phyloP scores from a whole-genome alignment of 2,888 invertebrate species.

The Buathra laborator region DNA sequence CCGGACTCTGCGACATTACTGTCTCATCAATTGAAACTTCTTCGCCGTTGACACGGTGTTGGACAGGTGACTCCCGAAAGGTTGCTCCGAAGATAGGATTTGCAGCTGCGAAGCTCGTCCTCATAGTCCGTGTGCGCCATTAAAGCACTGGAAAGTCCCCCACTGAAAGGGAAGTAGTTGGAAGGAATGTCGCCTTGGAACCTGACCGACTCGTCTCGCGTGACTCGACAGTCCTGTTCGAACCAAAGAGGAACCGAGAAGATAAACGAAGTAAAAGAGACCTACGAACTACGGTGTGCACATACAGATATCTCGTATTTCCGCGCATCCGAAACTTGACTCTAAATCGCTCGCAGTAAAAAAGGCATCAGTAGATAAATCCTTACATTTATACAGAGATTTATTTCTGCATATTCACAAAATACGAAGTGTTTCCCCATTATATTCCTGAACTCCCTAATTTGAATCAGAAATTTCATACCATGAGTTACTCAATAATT shows the following conservation, averaged over 20 bases:
- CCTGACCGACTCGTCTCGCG: conserved; percentile 24
- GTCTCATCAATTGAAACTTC: conserved; percentile 33
- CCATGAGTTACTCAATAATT: no score
- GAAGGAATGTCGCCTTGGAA: conserved; percentile 16
- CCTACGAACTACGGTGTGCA: conserved; percentile 18
- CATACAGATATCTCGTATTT: neutral
- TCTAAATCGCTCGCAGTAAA: neutral
- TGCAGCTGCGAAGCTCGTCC: neutral
- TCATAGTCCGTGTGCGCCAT: conserved; percentile 2
- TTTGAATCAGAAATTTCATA: neutral
- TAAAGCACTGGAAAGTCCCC: conserved; percentile 1
- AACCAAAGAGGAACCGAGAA: conserved; percentile 17
- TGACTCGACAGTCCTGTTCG: conserved; percentile 23
- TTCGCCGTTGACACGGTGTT: neutral
- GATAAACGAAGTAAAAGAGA: neutral
- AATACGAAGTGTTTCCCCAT: neutral
- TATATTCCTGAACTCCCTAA: neutral
- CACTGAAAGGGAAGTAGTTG: conserved; percentile 28
- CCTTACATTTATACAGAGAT: neutral
- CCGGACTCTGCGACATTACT: conserved; percentile 14
- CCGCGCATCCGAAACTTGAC: neutral
- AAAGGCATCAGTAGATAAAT: neutral
- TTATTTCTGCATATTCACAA: neutral
- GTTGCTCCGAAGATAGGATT: conserved; percentile 10
- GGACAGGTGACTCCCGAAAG: conserved; percentile 7